A percentile compares a stretch with the other conserved stretches of the same genome.
These are phyloP conservation scores for Spodoptera picta DNA, from an alignment of 2,888 invertebrate genomes.

Conservation along the genomic window DNA sequence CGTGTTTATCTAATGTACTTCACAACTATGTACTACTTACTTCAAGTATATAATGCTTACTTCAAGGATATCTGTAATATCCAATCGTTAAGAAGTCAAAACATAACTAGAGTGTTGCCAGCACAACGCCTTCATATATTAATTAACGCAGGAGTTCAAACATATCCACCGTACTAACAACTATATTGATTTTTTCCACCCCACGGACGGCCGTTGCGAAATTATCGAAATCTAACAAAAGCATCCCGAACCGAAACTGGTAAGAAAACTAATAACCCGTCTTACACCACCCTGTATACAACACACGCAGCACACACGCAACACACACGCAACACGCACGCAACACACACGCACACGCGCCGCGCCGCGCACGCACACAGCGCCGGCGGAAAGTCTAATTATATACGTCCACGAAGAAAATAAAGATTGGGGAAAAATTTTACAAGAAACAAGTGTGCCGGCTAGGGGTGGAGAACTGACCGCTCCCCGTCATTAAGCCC, in stretches of 20 bases:
- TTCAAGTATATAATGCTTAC: conserved; percentile 20
- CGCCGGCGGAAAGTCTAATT: conserved; percentile 77
- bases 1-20: conserved; percentile 5
- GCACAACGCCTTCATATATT: conserved; percentile 56
- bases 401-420: conserved; percentile 88
- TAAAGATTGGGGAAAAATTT: conserved; percentile 89
- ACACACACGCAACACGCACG: conserved; percentile 43
- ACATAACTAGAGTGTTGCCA: conserved; percentile 30
- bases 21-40: conserved; percentile 9
- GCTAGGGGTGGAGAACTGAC: conserved; percentile 82
- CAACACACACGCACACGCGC: conserved; percentile 54
- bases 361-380: conserved; percentile 59
- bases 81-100: conserved; percentile 11
- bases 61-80: too few relatives aligned
- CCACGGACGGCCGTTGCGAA: conserved; percentile 80
- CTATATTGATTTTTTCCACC: conserved; percentile 74
- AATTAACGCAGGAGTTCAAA: conserved; percentile 56
- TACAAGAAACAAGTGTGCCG: conserved; percentile 87
- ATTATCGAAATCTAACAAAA: conserved; percentile 89
- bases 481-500: conserved; percentile 86
- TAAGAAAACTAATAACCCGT: conserved; percentile 88
- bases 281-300: conserved; percentile 74
- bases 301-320: conserved; percentile 51
- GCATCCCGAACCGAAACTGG: conserved; percentile 81
- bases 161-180: conserved; percentile 60